phyloP scores from a whole-genome alignment of 2,888 invertebrate genomes.

The Chirona hameri region DNA sequence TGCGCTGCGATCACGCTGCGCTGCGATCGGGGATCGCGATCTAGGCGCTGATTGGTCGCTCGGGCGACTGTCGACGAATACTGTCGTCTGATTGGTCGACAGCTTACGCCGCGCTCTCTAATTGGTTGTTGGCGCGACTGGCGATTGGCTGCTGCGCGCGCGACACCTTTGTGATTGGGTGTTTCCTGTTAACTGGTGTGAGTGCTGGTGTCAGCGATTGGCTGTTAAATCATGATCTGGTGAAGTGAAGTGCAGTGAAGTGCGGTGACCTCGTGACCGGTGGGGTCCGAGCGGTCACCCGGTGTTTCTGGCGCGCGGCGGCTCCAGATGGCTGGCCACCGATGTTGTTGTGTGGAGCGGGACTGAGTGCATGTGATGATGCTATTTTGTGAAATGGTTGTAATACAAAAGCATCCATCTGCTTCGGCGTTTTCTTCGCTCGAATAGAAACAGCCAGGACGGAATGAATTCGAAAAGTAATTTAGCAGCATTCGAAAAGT shows the following conservation, averaged over 20 bases:
- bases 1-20: no score
- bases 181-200: background rate
- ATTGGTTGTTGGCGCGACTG: background rate
- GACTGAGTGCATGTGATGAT: background rate
- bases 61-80: background rate
- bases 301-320: no score
- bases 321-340: no score
- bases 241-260: background rate
- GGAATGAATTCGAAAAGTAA: no score
- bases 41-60: no score
- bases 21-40: no score
- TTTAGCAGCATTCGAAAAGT: no score
- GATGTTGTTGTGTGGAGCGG: background rate
- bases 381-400: slow-evolving; percentile 23
- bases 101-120: background rate
- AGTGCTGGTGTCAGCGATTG: no score
- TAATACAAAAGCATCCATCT: background rate
- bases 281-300: no score
- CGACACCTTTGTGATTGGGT: background rate
- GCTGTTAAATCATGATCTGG: background rate
- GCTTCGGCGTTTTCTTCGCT: no score
- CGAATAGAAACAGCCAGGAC: no score
- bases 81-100: background rate
- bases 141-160: background rate
- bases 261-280: background rate